Evolutionary conservation across 2,113 vertebrate species (phyloP), one percentile per base, ranked within the genome.

Genomic region (Caloenas nicobarica): DNA sequence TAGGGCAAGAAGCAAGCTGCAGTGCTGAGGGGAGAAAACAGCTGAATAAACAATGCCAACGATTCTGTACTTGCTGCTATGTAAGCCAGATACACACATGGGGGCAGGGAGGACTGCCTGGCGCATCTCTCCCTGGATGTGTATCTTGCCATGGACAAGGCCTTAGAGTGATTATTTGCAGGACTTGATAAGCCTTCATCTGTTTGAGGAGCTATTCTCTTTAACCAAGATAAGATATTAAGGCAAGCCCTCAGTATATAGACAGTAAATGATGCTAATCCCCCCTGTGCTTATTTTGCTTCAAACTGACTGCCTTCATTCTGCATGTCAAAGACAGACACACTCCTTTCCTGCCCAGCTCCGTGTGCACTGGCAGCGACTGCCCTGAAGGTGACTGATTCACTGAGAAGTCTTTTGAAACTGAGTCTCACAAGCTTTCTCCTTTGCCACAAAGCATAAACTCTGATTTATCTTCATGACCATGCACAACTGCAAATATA

Each of bases 311-410:
- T 58, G n/a, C 31, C 31, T 77, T 61, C 9, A 3, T 88, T 81
- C 73, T 77, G 8, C 53, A 4, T 46, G 44, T 61, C 53, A 81
- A 68, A 82, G 53, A 21, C 25, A 81, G 50, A 50, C 31, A 54
- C 15, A 10, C 44, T 80, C 11, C 44, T 50, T 64, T 77, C n/a
- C n/a, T 46, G 22, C 24, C 17, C 40, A 83, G 34, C n/a, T 53
- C 0, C 0, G 21, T 53, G 15, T 31, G 33, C 17, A 25, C 36
- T 38, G 31, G 19, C 8, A 50, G 28, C 2, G 1, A 29, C 69
- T 54, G 33, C 46, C 22, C 77, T 79, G 53, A 40, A 87, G n/a
- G 24, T 50, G 40, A 57, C 61, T 11, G 57, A 61, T 66, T 70
- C 51, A 38, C 9, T 51, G 46, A 84, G 54, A 81, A 82, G 26